Conservation (phyloP, 2,888 invertebrate genomes). For the Pollenia griseotomentosa region DNA sequence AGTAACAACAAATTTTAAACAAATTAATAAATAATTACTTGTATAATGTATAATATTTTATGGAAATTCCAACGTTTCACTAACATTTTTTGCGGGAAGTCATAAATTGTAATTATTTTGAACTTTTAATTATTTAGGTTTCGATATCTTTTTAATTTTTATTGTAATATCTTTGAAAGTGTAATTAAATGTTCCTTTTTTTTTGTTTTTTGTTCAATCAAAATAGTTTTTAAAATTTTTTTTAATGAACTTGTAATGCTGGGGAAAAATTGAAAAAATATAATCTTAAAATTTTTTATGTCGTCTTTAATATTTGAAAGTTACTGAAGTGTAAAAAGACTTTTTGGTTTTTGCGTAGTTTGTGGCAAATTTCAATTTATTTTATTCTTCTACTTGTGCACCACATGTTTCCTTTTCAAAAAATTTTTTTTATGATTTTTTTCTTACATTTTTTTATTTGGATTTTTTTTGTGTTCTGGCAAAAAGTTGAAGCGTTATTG, state of each 20-base stretch:
- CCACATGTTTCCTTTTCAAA: conserved; percentile 34
- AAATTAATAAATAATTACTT: conserved; percentile 6
- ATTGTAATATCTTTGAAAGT: neutral
- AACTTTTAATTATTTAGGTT: too few relatives aligned
- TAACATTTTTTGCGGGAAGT: neutral
- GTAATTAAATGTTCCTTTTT: neutral
- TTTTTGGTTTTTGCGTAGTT: conserved; percentile 33
- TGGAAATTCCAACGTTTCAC: neutral
- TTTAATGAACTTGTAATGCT: neutral
- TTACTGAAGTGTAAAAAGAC: conserved; percentile 60
- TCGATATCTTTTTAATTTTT: neutral
- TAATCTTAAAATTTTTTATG: conserved; percentile 7
- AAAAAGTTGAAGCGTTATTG: conserved; percentile 1
- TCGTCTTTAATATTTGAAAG: conserved; percentile 26
- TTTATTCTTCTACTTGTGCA: conserved; percentile 24
- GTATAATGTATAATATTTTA: conserved; percentile 14
- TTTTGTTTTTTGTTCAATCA: neutral
- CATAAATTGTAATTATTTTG: neutral
- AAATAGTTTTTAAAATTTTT: conserved; percentile 2
- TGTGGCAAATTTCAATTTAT: conserved; percentile 27
- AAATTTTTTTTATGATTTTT: neutral
- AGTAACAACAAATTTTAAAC: neutral
- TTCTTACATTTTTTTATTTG: neutral
- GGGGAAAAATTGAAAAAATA: neutral
- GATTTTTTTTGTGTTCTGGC: neutral